Base-by-base conservation (phyloP, 2,797 vertebrate genomes). In the Chloroceryle inda region DNA sequence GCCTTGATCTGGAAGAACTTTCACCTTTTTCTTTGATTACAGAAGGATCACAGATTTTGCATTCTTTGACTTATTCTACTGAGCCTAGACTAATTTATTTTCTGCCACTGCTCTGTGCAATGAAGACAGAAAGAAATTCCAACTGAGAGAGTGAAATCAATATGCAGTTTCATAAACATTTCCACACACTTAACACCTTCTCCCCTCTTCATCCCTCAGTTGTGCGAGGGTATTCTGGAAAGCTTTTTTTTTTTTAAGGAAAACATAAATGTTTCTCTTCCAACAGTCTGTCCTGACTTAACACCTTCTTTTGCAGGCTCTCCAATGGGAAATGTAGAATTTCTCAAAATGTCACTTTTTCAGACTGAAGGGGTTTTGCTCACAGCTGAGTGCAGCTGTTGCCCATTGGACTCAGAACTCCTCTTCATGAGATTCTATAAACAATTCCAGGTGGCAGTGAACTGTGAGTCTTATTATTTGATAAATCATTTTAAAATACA, bases 141-240 rank as follows among this genome's bases (percentile, higher is more conserved):
- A 79, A 7, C 44, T 29, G 64, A 63, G 14, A 35, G 55, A 72
- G 37, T 75, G 77, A 92, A 92, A 93, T 82, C 22, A 76, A 93
- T 66, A 71, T 42, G 74, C 29, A 85, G 56, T 82, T 79, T 88
- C 82, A 92, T 82, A 93, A 94, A 92, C 31, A 35, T 87, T 96
- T 95, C 77, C 84, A 91, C 61, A 85, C 16, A 89, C 17, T 91
- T 92, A 92, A 92, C 91, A 92, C 61, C 67, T 87, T 90, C 53
- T 56, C 87, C 44, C 52, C 37, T 69, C 47, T 27, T 31, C 11
- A 38, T 5, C 13, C 59, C 62, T 75, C 79, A 80, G 1, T 83
- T 89, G 91, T 64, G 50, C 58, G 66, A 40, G 62, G 27, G n/a
- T 35, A 79, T 24, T 63, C 50, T 44, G 33, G 42, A 78, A 77